Base-by-base conservation (phyloP, 2,113 vertebrate species). In the Acanthochromis polyacanthus region DNA sequence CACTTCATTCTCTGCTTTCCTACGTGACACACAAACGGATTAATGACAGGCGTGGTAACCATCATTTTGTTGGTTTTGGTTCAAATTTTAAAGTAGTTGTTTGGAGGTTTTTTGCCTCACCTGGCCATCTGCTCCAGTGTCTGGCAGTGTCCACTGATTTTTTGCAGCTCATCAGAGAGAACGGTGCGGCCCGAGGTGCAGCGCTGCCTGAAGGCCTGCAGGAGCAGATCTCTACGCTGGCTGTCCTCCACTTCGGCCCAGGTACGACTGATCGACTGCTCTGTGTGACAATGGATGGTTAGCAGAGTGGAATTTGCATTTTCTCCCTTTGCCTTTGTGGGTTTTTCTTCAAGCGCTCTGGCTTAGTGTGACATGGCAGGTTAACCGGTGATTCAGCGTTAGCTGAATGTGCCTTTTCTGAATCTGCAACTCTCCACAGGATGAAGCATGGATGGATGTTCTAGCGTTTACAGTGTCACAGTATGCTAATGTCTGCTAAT, bases 1-100 rank as follows among this genome's bases (percentile, higher is more conserved):
- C 19, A 95, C 78, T 61, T 93, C 91, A 72, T 89, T 65, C 59
- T 94, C 93, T 32, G 93, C 93, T 80, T 91, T 93, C 77, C 95
- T 95, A 70, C 22, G 88, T 87, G 16, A 76, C 53, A 84, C 10
- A 79, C 25, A 78, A 43, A 43, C 40, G 3, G 0, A 69, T 63
- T 36, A 14, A 23, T 4, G 5, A 28, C 12, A 55, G 11, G 2
- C 28, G 1, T 38, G 10, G 66, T 62, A 28, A 68, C 19, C 8
- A 8, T 25, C 2, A 10, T 1, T 17, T 50, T 0, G 19, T 28
- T 45, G 1, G 16, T 53, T 82, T 66, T 17, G 2, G 6, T 50
- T 40, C 51, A 2, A 60, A 32, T 5, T 2, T 20, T 20, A 0
- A 28, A 45, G 9, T 30, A 25, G 3, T 25, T 25, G 23, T 22